Base-by-base conservation (phyloP, 2,113 vertebrate species). In the Limnothrissa miodon region DNA sequence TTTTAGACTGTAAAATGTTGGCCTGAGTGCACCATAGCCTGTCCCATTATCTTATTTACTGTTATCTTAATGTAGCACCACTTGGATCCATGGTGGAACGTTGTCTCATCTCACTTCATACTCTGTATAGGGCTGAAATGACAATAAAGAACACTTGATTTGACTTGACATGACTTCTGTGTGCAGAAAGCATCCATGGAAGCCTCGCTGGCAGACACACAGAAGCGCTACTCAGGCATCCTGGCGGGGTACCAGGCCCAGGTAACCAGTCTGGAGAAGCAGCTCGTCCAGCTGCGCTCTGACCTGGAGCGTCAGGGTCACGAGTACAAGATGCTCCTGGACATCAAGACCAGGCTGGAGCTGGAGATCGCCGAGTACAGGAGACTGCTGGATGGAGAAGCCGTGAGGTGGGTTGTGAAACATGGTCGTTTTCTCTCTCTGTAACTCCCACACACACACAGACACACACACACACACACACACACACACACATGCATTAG, bases 341-440 rank as follows among this genome's bases (percentile, higher is more conserved):
- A 95, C 0, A 93, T 95, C 89, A 97, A 97, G 83, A 94, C 92
- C 80, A 86, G 91, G 1, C 86, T 97, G 92, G 96, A 97, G 91
- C 53, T 96, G 92, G 96, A 97, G 92, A 97, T 97, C 15, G 87
- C 94, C 0, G 96, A 95, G 83, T 98, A 97, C 93, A 91, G 89
- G 45, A 91, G 92, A 81, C 94, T 97, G 80, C 82, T 94, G 90
- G 93, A 93, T 0, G 92, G 88, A 79, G 93, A 92, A 19, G 1
- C 19, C 36, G 59, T 25, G n/a, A 62, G 59, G 59, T 62, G 10
- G 59, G 59, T 11, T n/a, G 5, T 9, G n/a, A 9, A 10, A 59
- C 4, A 59, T 25, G 5, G 23, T n/a, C 7, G 56, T 25, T 25
- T 59, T 25, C 56, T 23, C 23, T n/a, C 5, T 59, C 56, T 51